A percentile compares a stretch with the other conserved stretches of the same genome.
Evolutionary conservation across 2,797 vertebrate genomes (phyloP).

Genomic region (Chaetophractus vellerosus): DNA sequence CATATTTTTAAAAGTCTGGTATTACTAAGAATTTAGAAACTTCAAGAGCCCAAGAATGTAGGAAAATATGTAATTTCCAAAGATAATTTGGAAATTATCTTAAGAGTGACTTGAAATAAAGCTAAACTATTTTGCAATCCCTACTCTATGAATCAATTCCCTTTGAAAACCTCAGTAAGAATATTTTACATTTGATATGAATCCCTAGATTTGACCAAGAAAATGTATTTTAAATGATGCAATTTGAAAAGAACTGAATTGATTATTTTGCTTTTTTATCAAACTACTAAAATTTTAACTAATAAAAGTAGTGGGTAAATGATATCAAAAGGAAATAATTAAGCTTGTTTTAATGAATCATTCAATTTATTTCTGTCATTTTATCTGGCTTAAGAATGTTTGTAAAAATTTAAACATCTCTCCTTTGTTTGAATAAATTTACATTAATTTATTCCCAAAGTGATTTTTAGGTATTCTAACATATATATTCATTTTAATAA

Average conservation of each 20-base stretch:
- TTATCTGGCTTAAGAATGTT: conserved; percentile 31
- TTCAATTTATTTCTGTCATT: not conserved
- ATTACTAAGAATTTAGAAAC: not conserved
- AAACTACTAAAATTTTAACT: conserved; percentile 31
- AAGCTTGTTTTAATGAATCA: not conserved
- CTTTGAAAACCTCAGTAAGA: conserved; percentile 10
- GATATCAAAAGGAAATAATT: conserved; percentile 33
- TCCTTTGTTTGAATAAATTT: not conserved
- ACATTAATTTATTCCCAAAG: not conserved
- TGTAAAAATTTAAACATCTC: not conserved
- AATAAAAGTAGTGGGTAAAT: not conserved
- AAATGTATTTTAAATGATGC: not conserved
- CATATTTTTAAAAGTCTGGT: not conserved
- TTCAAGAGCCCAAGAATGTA: not conserved
- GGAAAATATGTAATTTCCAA: not conserved
- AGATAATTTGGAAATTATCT: not conserved
- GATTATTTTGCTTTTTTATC: not conserved
- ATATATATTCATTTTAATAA: not conserved
- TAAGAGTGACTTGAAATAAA: conserved; percentile 18
- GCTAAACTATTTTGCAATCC: not conserved
- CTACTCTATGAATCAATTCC: not conserved
- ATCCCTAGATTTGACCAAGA: conserved; percentile 46
- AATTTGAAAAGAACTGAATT: conserved; percentile 5
- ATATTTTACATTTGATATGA: not conserved
- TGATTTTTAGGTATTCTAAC: conserved; percentile 8